phyloP scores from a whole-genome alignment of 2,113 vertebrate species.

The Cebus imitator region DNA sequence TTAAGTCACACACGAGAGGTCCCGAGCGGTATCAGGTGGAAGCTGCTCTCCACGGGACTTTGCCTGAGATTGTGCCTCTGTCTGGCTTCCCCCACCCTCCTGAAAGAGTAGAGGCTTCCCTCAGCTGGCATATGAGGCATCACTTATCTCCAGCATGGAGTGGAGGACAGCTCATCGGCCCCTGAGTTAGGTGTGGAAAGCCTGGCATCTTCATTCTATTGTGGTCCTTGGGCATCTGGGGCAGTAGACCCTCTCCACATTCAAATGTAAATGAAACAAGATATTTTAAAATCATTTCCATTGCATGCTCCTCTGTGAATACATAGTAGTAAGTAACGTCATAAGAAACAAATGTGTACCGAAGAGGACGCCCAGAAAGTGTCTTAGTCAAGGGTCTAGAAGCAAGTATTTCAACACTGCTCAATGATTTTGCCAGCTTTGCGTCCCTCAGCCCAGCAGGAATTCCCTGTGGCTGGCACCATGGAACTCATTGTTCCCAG shows the following conservation, averaged over 20 bases:
- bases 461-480: not conserved
- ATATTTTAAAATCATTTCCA: not conserved
- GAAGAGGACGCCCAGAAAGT: not conserved
- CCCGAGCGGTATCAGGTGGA: not conserved
- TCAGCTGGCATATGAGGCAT: not conserved
- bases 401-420: not conserved
- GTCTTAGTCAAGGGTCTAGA: not conserved
- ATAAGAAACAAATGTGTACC: not conserved
- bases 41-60: not conserved
- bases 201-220: not conserved
- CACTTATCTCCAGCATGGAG: not conserved
- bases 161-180: not conserved
- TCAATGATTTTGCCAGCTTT: not conserved
- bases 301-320: not conserved
- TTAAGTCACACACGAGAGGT: not conserved
- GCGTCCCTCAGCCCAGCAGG: rapidly evolving
- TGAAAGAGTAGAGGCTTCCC: not conserved
- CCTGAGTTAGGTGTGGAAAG: not conserved
- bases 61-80: not conserved
- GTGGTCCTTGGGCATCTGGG: not conserved
- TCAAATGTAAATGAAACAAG: not conserved
- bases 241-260: not conserved
- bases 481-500: not conserved
- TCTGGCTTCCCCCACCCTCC: not conserved
- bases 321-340: not conserved